A percentile compares a stretch with the other conserved stretches of the same genome.
phyloP scores from a whole-genome alignment of 1,140 invertebrate species.

The Pogonus chalceus region DNA sequence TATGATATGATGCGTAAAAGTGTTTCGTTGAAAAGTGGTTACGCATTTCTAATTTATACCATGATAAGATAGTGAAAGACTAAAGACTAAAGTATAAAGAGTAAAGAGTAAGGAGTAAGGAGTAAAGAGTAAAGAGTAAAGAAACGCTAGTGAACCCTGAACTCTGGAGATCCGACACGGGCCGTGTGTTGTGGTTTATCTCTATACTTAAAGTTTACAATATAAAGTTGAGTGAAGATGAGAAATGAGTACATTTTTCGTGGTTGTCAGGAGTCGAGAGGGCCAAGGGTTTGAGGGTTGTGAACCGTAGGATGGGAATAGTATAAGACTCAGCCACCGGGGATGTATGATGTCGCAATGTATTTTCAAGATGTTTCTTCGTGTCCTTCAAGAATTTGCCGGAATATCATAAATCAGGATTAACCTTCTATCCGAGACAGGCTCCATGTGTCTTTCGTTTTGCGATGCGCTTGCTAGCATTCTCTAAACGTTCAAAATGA shows the following conservation, averaged over 20 bases:
- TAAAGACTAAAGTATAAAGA: too few relatives aligned
- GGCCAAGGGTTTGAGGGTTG: neutral
- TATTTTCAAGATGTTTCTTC: slow-evolving; percentile 21
- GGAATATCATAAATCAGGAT: slow-evolving; percentile 24
- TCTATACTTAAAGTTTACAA: neutral
- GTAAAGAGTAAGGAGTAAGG: too few relatives aligned
- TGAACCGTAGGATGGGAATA: too few relatives aligned
- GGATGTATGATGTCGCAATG: slow-evolving; percentile 18
- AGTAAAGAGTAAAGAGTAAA: too few relatives aligned
- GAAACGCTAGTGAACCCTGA: too few relatives aligned
- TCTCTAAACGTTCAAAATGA: neutral
- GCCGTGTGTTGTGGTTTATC: neutral
- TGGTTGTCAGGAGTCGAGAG: neutral
- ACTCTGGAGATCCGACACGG: too few relatives aligned
- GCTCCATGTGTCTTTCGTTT: slow-evolving; percentile 8
- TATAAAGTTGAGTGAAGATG: neutral
- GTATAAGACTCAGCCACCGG: neutral
- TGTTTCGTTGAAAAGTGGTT: too few relatives aligned
- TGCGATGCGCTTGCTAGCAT: neutral
- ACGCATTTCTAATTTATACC: too few relatives aligned
- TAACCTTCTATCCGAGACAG: slow-evolving; percentile 19
- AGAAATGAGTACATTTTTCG: neutral
- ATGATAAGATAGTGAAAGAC: too few relatives aligned
- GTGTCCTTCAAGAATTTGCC: slow-evolving; percentile 19
- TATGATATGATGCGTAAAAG: too few relatives aligned